These are phyloP conservation scores for Amniataba percoides DNA, from an alignment of 2,797 vertebrate genomes.

Conservation along the genomic window DNA sequence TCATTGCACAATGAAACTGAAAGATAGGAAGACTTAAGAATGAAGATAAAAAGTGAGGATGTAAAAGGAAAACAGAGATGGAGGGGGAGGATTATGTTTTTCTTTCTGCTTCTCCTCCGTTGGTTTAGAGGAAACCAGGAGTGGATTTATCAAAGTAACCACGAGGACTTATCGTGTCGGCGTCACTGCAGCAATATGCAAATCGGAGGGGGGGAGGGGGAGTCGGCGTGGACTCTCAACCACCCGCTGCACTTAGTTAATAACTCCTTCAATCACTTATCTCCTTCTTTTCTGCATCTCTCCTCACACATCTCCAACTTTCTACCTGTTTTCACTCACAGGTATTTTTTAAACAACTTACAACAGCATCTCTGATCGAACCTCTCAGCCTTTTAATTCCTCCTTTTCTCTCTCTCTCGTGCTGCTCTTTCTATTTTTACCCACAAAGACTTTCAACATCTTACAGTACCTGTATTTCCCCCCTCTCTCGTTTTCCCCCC, in stretches of 20 bases:
- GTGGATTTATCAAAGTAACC: conserved; percentile 48
- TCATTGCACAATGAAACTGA: background rate
- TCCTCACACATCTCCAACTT: conserved; percentile 3
- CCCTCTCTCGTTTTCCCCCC: background rate
- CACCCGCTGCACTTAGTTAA: conserved; percentile 24
- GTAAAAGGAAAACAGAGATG: background rate
- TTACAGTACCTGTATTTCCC: conserved; percentile 47
- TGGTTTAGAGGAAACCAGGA: conserved; percentile 13
- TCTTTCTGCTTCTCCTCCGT: conserved; percentile 1
- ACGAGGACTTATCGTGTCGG: conserved; percentile 22
- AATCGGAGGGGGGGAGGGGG: conserved; percentile 25
- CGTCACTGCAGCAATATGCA: conserved; percentile 19
- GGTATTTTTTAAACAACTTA: conserved; percentile 10
- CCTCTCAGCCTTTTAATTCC: conserved; percentile 38
- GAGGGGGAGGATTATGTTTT: conserved; percentile 10
- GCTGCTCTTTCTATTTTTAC: conserved; percentile 53
- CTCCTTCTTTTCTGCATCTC: background rate
- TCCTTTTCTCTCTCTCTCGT: conserved; percentile 15
- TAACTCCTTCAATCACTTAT: conserved; percentile 6
- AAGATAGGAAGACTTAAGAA: background rate
- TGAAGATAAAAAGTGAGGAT: background rate
- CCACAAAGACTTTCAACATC: conserved; percentile 48
- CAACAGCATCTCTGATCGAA: conserved; percentile 11
- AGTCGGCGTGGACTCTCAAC: conserved; percentile 2
- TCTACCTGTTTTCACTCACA: conserved; percentile 10